Base-by-base conservation (phyloP, 2,888 invertebrate species). In the Furcula furcula region DNA sequence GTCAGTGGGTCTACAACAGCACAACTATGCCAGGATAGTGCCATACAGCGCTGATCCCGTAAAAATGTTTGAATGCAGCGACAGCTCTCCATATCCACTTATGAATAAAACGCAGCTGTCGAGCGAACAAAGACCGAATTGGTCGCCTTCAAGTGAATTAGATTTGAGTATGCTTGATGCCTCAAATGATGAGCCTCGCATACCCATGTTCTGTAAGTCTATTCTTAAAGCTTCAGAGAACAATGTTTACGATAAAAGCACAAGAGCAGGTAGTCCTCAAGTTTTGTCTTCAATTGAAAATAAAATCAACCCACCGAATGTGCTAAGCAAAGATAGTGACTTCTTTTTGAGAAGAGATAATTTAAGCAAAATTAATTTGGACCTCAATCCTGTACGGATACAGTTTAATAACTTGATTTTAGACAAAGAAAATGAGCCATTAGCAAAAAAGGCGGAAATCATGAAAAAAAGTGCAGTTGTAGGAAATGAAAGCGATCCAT, bases 101-200 rank as follows among this genome's bases (percentile, higher is more conserved):
- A 54, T 71, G 7, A 69, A 57, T 29, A 84, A 75, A 59, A 82
- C 79, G 6, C 37, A 42, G 20, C 31, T 80, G 20, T 28, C 53
- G 3, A 35, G 42, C 6, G 50, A 63, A 26, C 40, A 55, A 7
- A 56, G 55, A 4, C 40, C 63, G 5, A 58, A 46, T 15, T 75
- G 64, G 62, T 49, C 55, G 7, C 85, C 88, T 6, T 75, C 78
- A 16, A 77, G 71, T 45, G 87, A 88, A 10, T 62, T 88, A 21
- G 79, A 88, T 26, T 46, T 88, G 7, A 88, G 88, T 51, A 62
- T 86, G 45, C 67, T 88, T 20, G 88, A 88, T 54, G 57, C 64
- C 25, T 61, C 68, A 5, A 39, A 44, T 22, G 61, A 63, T 27
- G 65, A 65, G 26, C 67, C 70, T 14, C 54, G 61, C 23, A 60